phyloP scores from a whole-genome alignment of 2,888 invertebrate species.

The Andrena flavipes region DNA sequence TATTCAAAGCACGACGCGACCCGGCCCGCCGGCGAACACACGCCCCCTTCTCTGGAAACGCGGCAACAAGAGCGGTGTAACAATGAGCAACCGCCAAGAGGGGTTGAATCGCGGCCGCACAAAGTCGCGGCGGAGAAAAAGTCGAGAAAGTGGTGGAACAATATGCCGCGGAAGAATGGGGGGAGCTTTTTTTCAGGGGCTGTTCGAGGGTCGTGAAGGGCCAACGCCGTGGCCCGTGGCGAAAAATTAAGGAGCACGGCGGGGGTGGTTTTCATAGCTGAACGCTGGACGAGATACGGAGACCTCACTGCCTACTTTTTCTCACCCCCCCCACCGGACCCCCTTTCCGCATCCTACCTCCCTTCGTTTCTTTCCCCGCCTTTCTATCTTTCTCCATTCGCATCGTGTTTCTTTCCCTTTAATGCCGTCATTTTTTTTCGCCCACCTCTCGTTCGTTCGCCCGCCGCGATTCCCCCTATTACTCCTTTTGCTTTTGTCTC shows the following conservation, averaged over 20 bases:
- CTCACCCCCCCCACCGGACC: not conserved
- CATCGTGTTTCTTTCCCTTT: conserved; percentile 1
- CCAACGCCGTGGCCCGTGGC: conserved; percentile 21
- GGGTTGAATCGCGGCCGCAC: conserved; percentile 40
- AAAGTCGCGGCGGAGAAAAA: conserved; percentile 35
- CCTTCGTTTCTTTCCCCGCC: not conserved
- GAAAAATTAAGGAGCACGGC: conserved; percentile 46
- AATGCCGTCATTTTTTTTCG: not conserved
- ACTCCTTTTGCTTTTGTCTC: not conserved
- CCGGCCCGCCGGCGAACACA: not conserved
- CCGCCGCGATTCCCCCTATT: not conserved
- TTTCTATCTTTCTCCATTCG: too few species aligned
- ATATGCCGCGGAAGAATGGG: conserved; percentile 38
- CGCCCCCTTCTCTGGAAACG: not conserved
- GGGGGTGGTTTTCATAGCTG: conserved; percentile 20
- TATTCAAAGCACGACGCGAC: conserved; percentile 50
- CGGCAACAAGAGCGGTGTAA: conserved; percentile 34
- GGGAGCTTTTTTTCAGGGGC: not conserved
- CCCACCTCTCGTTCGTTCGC: not conserved
- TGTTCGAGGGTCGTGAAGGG: conserved; percentile 33
- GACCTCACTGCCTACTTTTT: not conserved
- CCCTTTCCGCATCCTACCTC: conserved; percentile 1
- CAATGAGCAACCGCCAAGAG: conserved; percentile 36
- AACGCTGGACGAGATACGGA: conserved; percentile 1
- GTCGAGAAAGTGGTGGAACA: conserved; percentile 51